A percentile compares a stretch with the other conserved stretches of the same genome.
Conservation (phyloP, 2,113 vertebrate species). For the Ochotona princeps region DNA sequence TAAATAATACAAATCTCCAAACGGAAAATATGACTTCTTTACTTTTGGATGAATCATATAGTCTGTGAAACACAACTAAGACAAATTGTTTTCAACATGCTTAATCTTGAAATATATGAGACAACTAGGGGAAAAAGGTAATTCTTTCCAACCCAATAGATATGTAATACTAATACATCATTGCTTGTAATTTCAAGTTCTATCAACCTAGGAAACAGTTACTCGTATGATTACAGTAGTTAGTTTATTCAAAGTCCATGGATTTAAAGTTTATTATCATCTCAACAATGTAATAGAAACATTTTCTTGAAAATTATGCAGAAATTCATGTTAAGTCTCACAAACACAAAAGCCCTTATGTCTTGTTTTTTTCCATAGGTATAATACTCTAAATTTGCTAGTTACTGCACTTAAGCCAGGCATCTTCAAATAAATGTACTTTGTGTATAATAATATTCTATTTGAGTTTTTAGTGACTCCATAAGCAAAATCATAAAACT, state of each 20-base stretch:
- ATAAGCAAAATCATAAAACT: slow-evolving; percentile 45
- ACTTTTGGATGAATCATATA: slow-evolving; percentile 46
- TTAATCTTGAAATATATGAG: slow-evolving; percentile 47
- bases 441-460: background rate
- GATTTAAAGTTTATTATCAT: slow-evolving; percentile 49
- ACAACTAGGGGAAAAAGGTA: slow-evolving; percentile 47
- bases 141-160: slow-evolving; percentile 62
- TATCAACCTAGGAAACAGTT: slow-evolving; percentile 31
- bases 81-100: slow-evolving; percentile 58
- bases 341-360: background rate
- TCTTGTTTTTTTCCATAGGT: background rate
- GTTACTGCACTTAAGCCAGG: background rate
- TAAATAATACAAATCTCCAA: slow-evolving; percentile 38
- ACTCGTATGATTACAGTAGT: background rate
- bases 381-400: slow-evolving; percentile 15
- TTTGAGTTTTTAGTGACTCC: background rate
- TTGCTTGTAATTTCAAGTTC: slow-evolving; percentile 1
- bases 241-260: slow-evolving; percentile 64
- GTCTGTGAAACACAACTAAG: slow-evolving; percentile 46
- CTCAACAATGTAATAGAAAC: slow-evolving; percentile 47
- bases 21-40: slow-evolving; percentile 65
- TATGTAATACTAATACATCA: slow-evolving; percentile 43
- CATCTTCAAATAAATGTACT: slow-evolving; percentile 16
- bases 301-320: slow-evolving; percentile 56
- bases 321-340: slow-evolving; percentile 16